Conservation (phyloP, 2,113 vertebrate species). For the human region DNA sequence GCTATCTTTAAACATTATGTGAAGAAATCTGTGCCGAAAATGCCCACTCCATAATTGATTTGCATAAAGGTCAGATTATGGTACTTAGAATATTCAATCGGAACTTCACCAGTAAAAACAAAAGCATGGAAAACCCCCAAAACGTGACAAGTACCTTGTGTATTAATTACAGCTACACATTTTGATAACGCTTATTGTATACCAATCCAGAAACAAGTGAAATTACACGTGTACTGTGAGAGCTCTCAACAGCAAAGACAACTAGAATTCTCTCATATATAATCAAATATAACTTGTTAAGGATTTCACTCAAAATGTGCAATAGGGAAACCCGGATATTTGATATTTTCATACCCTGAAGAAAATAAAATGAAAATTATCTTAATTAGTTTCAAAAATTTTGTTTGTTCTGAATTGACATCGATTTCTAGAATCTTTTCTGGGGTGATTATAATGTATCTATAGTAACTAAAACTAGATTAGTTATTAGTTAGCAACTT, state of each 20-base stretch:
- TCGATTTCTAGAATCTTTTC: not conserved
- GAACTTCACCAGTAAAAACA: not conserved
- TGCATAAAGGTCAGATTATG: not conserved
- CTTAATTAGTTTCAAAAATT: not conserved
- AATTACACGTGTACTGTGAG: not conserved
- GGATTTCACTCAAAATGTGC: not conserved
- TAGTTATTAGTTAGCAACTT: not conserved
- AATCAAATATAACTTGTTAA: not conserved
- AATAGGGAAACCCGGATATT: not conserved
- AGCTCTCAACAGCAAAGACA: not conserved
- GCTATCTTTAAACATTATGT: not conserved
- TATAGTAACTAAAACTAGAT: not conserved
- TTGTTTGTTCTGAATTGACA: not conserved
- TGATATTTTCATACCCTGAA: slow-evolving; percentile 17
- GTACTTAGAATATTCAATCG: not conserved
- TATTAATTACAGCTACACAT: not conserved
- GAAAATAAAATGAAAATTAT: not conserved
- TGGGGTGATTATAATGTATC: not conserved
- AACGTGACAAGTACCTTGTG: not conserved
- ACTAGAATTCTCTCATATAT: not conserved
- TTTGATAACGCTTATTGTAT: not conserved
- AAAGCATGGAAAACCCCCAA: not conserved
- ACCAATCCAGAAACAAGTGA: not conserved
- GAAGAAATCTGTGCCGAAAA: not conserved
- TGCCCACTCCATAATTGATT: not conserved